phyloP scores from a whole-genome alignment of 2,797 vertebrate genomes.

The Tenualosa ilisha region DNA sequence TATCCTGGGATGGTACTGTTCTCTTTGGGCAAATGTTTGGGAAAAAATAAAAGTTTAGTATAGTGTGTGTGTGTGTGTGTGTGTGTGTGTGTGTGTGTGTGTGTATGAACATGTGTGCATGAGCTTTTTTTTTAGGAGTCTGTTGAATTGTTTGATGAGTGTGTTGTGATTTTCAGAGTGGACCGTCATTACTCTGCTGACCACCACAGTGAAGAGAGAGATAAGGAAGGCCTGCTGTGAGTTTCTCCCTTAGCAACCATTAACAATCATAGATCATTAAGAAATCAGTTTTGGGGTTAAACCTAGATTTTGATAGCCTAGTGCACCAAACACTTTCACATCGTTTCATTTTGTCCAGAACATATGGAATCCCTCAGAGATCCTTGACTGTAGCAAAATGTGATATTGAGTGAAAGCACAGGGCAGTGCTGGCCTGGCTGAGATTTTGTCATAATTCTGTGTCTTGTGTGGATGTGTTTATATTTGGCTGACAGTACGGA shows the following conservation, averaged over 20 bases:
- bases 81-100: neutral
- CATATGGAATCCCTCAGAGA: too few relatives aligned
- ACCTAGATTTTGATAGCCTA: too few relatives aligned
- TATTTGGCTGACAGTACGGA: neutral
- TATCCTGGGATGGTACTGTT: neutral
- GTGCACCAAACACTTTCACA: too few relatives aligned
- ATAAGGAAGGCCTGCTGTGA: slow-evolving; percentile 93
- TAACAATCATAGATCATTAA: neutral
- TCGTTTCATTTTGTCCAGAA: too few relatives aligned
- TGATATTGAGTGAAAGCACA: too few relatives aligned
- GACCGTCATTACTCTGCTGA: slow-evolving; percentile 75
- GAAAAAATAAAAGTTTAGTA: neutral
- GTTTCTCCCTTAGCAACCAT: slow-evolving; percentile 52
- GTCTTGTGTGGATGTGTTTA: neutral
- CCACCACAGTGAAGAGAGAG: slow-evolving; percentile 76
- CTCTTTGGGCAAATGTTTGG: neutral
- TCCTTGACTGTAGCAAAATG: too few relatives aligned
- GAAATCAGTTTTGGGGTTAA: too few relatives aligned
- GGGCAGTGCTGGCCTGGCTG: too few relatives aligned
- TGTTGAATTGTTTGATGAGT: slow-evolving; percentile 4
- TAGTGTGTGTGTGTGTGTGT: too few relatives aligned
- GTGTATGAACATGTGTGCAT: neutral
- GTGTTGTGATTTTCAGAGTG: slow-evolving; percentile 65
- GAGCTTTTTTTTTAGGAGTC: neutral
- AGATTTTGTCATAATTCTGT: too few relatives aligned